These are phyloP conservation scores for Petrosia ficiformis DNA, from an alignment of 37 sponge, comb jelly and placozoan species.

Conservation along the genomic window DNA sequence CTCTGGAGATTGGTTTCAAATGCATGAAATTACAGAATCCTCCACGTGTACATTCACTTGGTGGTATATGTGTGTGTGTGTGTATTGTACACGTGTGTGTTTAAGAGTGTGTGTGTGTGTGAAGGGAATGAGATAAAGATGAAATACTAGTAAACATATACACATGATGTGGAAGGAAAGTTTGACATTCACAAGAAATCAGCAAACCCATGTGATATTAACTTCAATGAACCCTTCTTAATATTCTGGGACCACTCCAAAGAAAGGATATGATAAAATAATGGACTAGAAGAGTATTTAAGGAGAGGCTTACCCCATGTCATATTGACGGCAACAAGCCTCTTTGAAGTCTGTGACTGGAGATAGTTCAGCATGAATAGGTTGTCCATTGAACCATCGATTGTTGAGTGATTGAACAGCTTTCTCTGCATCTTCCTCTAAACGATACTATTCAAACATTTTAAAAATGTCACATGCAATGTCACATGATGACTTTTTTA, in stretches of 20 bases:
- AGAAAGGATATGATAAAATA: background rate
- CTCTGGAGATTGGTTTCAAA: conserved; percentile 90
- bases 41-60: conserved; percentile 90
- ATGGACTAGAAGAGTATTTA: background rate
- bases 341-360: conserved; percentile 99
- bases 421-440: conserved; percentile 92
- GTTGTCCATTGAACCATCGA: conserved; percentile 92
- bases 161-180: background rate
- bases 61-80: too few relatives aligned
- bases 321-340: conserved; percentile 98
- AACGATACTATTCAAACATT: conserved; percentile 53
- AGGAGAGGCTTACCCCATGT: conserved; percentile 79
- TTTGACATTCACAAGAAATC: too few relatives aligned
- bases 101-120: background rate
- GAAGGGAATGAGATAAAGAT: background rate
- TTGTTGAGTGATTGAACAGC: conserved; percentile 93
- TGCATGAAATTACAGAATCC: conserved; percentile 99
- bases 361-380: conserved; percentile 94
- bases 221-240: background rate
- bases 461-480: background rate
- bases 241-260: background rate
- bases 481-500: background rate
- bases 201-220: background rate
- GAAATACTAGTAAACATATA: background rate
- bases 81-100: too few relatives aligned